phyloP scores from a whole-genome alignment of 2,113 vertebrate species.

The Malurus cyaneus region DNA sequence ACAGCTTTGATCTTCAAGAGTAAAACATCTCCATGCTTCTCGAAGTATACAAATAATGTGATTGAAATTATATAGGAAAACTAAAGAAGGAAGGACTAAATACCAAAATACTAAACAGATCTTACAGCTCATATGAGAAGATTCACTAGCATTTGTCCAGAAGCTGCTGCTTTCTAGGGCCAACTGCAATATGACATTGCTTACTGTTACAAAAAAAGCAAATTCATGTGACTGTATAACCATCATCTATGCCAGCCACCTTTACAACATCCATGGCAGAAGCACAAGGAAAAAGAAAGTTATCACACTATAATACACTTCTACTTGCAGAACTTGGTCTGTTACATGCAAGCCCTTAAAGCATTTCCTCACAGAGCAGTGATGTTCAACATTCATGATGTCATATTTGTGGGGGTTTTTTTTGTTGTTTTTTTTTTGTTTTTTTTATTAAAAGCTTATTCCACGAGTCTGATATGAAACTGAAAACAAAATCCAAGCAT shows the following conservation, averaged over 20 bases:
- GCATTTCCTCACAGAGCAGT: background rate
- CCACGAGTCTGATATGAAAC: background rate
- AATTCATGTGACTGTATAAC: background rate
- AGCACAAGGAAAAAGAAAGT: background rate
- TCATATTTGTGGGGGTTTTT: background rate
- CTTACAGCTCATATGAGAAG: background rate
- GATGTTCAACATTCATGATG: background rate
- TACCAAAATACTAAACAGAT: background rate
- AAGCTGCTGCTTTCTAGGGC: background rate
- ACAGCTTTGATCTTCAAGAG: background rate
- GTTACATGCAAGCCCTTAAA: background rate
- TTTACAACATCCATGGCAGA: background rate
- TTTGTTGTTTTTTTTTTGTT: too few relatives aligned
- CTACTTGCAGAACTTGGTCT: background rate
- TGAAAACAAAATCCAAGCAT: background rate
- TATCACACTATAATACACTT: background rate
- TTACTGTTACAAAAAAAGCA: background rate
- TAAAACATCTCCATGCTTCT: background rate
- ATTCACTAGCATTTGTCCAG: background rate
- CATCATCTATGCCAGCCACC: background rate
- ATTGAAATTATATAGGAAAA: background rate
- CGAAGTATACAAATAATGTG: background rate
- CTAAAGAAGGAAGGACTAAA: background rate
- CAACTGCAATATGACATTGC: fast-evolving
- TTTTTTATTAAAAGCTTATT: background rate